Evolutionary conservation across 2,888 invertebrate genomes (phyloP), one percentile per base, ranked within the genome.

Genomic region (Strigamia maritima): DNA sequence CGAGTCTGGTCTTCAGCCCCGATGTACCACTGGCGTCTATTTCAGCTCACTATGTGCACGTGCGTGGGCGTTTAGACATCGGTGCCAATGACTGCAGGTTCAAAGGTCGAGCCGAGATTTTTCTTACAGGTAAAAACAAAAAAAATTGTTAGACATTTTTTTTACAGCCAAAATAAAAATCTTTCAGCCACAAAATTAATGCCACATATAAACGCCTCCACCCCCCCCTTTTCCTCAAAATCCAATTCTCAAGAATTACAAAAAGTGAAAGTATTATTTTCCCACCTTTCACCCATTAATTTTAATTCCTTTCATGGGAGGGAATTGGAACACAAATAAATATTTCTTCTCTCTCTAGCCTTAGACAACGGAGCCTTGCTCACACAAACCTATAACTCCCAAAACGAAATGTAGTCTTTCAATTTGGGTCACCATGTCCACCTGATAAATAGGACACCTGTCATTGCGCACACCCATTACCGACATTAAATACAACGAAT

Each of bases 1-100:
- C 60, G 8, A 28, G 28, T 38, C 77, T 80, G 26, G 80, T 80
- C 35, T 80, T 80, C 77, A 80, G 78, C 60, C 78, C 80, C 24
- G 77, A 70, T 22, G 78, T 80, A 14, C 78, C 80, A 12, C 19
- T 78, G n/a, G 80, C 80, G 22, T 60, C 35, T 40, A 70, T 80
- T 14, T 40, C 80, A 31, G 75, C 80, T 28, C 19, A 40, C 31
- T 60, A 78, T 22, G 75, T 80, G 28, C 44, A 44, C 35, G 75
- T 80, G 22, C 35, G 75, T 31, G 80, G 80, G 28, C 31, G 77
- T 40, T 38, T 80, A 40, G 74, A 77, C 31, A 80, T 80, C 24
- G 80, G 80, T 24, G 35, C 77, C 24, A 54, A 78, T 74, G 60
- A 78, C 19, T 80, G 80, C 44, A 22, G 26, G n/a, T 80, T 80